Percentiles rank a stretch among this genome's conserved stretches.
phyloP scores from a whole-genome alignment of 2,888 invertebrate genomes.

The Epistrophella euchroma region DNA sequence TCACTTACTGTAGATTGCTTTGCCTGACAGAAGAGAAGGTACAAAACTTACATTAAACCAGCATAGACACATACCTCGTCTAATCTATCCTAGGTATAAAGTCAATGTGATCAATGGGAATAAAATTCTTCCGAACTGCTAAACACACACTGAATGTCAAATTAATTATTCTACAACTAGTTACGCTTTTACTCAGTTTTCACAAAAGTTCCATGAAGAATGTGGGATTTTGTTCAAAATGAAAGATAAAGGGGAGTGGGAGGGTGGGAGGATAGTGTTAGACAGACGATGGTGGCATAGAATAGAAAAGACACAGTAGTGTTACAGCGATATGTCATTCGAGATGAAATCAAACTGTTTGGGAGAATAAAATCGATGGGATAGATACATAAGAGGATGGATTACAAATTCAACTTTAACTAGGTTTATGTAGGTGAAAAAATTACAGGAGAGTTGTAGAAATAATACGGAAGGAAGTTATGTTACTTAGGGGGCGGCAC shows the following conservation, averaged over 20 bases:
- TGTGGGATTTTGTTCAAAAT: slow-evolving; percentile 11
- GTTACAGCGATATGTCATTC: slow-evolving; percentile 26
- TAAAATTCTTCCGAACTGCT: slow-evolving; percentile 72
- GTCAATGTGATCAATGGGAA: slow-evolving; percentile 72
- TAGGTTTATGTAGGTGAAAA: not conserved
- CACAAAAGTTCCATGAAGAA: slow-evolving; percentile 16
- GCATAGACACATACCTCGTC: slow-evolving; percentile 40
- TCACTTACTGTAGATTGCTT: slow-evolving; percentile 12
- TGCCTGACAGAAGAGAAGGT: not conserved
- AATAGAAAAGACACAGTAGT: not conserved
- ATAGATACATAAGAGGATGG: slow-evolving; percentile 23
- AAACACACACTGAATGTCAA: slow-evolving; percentile 75
- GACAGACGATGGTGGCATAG: not conserved
- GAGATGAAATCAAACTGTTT: slow-evolving; percentile 60
- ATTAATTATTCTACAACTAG: slow-evolving; percentile 72
- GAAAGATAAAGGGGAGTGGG: not conserved
- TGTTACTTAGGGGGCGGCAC: not conserved
- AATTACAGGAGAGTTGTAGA: not conserved
- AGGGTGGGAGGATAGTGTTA: not conserved
- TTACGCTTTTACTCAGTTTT: slow-evolving; percentile 43
- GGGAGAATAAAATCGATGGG: slow-evolving; percentile 58
- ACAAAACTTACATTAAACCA: slow-evolving; percentile 18
- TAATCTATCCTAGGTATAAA: slow-evolving; percentile 54
- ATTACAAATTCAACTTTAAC: slow-evolving; percentile 23
- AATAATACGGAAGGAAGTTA: not conserved